phyloP scores from a whole-genome alignment of 30 jellyfish, hydroid and myxozoan genomes.

The Haliclystus octoradiatus region DNA sequence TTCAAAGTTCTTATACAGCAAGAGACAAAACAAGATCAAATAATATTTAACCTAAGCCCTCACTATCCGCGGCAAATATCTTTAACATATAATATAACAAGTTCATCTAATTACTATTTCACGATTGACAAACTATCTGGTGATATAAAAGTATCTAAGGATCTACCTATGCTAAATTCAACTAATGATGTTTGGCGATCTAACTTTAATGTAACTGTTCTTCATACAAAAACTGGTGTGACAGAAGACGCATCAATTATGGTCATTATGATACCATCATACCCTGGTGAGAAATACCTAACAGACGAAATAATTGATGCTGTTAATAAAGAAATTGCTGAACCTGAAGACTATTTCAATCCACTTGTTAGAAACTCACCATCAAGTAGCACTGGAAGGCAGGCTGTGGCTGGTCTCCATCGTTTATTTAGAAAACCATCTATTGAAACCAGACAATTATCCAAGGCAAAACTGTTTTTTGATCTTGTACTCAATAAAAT shows the following conservation, averaged over 20 bases:
- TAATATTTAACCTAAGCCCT: conserved; percentile 41
- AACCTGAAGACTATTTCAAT: not conserved
- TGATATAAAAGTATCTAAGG: not conserved
- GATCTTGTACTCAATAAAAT: conserved; percentile 55
- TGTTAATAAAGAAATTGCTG: conserved; percentile 48
- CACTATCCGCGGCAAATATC: conserved; percentile 14
- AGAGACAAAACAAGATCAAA: conserved; percentile 29
- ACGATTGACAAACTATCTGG: not conserved
- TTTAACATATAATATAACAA: no score
- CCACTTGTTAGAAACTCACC: not conserved
- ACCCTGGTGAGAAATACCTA: conserved; percentile 63
- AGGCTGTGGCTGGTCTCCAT: conserved; percentile 32
- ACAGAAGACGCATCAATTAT: conserved; percentile 30
- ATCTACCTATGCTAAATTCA: not conserved
- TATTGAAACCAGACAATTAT: conserved; percentile 30
- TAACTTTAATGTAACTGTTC: not conserved
- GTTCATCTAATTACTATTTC: not conserved
- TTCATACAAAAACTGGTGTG: not conserved
- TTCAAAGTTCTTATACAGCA: conserved; percentile 47
- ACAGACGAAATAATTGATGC: conserved; percentile 45
- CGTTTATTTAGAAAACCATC: conserved; percentile 56
- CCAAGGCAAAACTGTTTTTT: conserved; percentile 69
- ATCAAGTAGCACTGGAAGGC: no score
- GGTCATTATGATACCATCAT: conserved; percentile 51
- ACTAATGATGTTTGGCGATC: not conserved